phyloP scores from a whole-genome alignment of 2,888 invertebrate species.

The Leucophenga montana region DNA sequence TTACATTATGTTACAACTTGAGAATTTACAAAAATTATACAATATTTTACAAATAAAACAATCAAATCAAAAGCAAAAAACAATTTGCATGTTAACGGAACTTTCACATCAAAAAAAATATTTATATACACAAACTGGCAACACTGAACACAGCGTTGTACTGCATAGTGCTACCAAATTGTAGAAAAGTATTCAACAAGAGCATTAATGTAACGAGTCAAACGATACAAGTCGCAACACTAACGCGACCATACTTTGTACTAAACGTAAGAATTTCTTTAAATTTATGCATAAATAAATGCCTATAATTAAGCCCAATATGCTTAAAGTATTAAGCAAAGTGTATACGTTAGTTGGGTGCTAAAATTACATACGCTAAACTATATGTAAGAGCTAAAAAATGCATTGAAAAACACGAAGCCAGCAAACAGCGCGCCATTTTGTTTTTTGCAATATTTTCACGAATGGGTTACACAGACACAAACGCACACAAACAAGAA shows the following conservation, averaged over 20 bases:
- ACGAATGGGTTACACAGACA: constrained; percentile 11
- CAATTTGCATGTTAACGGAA: too few relatives aligned
- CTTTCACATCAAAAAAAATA: too few relatives aligned
- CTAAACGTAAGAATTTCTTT: constrained; percentile 1
- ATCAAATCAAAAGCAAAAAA: too few relatives aligned
- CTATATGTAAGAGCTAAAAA: not conserved
- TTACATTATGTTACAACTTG: too few relatives aligned
- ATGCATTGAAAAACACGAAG: constrained; percentile 6
- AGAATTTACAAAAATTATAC: too few relatives aligned
- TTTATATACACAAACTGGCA: too few relatives aligned
- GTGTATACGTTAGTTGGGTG: not conserved
- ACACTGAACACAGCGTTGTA: too few relatives aligned
- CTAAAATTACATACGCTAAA: not conserved
- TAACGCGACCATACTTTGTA: constrained; percentile 10
- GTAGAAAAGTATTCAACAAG: not conserved
- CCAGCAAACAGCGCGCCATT: constrained; percentile 12
- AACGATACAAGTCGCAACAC: not conserved
- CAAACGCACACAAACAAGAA: not conserved
- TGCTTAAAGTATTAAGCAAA: not conserved
- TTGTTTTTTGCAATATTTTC: constrained; percentile 26
- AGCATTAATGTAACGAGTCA: not conserved
- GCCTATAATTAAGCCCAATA: not conserved
- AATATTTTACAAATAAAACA: too few relatives aligned
- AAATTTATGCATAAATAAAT: not conserved
- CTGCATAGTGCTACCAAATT: too few relatives aligned